Base-by-base conservation (phyloP, 2,888 invertebrate species). In the Heterodera filipjevi region DNA sequence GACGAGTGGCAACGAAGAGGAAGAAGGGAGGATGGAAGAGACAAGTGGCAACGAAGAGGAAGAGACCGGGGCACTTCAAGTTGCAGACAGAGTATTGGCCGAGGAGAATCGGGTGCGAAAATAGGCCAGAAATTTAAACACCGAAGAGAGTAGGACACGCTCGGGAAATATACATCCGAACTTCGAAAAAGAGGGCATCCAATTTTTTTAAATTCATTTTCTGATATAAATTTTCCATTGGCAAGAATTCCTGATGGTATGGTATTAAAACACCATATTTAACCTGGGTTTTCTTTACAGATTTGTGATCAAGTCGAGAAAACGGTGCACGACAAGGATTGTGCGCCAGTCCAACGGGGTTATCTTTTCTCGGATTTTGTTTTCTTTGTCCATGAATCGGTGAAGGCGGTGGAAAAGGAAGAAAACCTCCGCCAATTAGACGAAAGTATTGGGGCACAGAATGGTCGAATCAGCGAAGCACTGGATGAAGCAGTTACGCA, bases 321-420 rank as follows among this genome's bases (percentile, higher is more conserved):
- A 22, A 27, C 30, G 49, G 53, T 64, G n/a, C 35, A 33, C 19
- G 33, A 66, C n/a, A 44, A 71, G 10, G 80, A 81, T 19, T 80
- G 74, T 39, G 79, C 72, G 32, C 46, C 76, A 5, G 27, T 53
- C 22, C 66, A 70, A 19, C 35, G 44, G 19, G 82, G 77, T 2
- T 44, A 76, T 35, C 33, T 81, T 44, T 81, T 81, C 76, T 16
- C 59, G 32, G 82, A 66, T 10, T 79, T 82, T 59, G 39, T 71
- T 8, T 81, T 81, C 33, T 81, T 53, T 35, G 33, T 80, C 59
- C 81, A 76, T 19, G 53, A 30, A 8, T 75, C 74, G 44, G 44
- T 71, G 14, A 66, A 30, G 16, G 33, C 12, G 46, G 64, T 33
- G 35, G 19, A 19, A 1, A 49, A 27, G 35, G 33, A 44, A 27